phyloP scores from a whole-genome alignment of 2,888 invertebrate genomes.

The Agonopterix heracliana region DNA sequence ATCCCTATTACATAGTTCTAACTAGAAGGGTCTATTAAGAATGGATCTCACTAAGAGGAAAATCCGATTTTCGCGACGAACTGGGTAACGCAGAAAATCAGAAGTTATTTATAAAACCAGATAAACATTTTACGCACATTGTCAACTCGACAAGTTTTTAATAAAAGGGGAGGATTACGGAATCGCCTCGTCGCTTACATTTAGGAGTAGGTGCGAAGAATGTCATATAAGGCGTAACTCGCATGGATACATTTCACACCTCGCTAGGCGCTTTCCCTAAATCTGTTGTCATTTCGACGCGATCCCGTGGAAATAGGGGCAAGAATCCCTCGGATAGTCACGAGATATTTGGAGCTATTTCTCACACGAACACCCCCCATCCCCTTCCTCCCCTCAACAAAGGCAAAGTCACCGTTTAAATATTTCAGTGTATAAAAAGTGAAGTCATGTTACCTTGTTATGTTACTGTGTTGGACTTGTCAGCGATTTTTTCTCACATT shows the following conservation, averaged over 20 bases:
- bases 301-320: slow-evolving; percentile 67
- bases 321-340: slow-evolving; percentile 64
- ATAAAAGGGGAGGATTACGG: slow-evolving; percentile 62
- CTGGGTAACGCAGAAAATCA: background rate
- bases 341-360: slow-evolving; percentile 67
- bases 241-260: slow-evolving; percentile 72
- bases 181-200: slow-evolving; percentile 59
- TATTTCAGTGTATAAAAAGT: slow-evolving; percentile 64
- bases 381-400: slow-evolving; percentile 22
- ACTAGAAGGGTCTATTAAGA: too few species aligned
- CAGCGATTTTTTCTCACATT: too few species aligned
- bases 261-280: slow-evolving; percentile 72
- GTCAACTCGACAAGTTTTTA: slow-evolving; percentile 57
- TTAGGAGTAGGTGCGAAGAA: slow-evolving; percentile 61
- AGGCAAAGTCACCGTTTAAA: slow-evolving; percentile 51
- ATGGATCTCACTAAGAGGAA: too few species aligned
- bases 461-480: slow-evolving; percentile 18
- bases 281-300: slow-evolving; percentile 72
- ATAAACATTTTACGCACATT: background rate
- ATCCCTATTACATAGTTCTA: too few species aligned
- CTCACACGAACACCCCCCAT: slow-evolving; percentile 51
- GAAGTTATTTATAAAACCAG: background rate
- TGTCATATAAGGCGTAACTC: slow-evolving; percentile 67
- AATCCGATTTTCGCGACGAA: too few species aligned
- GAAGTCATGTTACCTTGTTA: slow-evolving; percentile 54